Percentiles rank a stretch among this genome's conserved stretches.
These are phyloP conservation scores for Antitype chi DNA, from an alignment of 2,888 invertebrate genomes.

Conservation along the genomic window DNA sequence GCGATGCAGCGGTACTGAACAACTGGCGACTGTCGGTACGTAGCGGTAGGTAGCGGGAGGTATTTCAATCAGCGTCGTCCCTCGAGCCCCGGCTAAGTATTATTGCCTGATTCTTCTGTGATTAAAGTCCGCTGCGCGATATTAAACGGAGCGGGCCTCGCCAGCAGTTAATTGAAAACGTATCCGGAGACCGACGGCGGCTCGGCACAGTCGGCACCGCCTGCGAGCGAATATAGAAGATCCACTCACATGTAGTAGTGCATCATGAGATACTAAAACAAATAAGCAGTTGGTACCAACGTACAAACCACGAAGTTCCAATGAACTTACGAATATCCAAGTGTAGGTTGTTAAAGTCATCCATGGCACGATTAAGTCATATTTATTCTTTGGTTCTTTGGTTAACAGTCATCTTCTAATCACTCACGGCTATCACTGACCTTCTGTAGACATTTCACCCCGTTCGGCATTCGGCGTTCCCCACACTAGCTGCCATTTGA, in stretches of 20 bases:
- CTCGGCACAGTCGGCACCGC: background rate
- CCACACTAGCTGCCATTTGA: conserved; percentile 37
- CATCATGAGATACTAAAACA: too few species aligned
- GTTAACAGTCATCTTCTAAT: background rate
- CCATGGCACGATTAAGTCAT: background rate
- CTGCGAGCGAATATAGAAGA: conserved; percentile 18
- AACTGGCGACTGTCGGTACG: background rate
- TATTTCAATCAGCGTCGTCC: conserved; percentile 65
- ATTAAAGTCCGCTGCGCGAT: conserved; percentile 64
- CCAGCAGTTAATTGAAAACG: conserved; percentile 66
- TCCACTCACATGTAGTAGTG: background rate
- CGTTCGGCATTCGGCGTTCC: background rate
- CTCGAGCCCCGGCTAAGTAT: conserved; percentile 57
- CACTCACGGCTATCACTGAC: background rate
- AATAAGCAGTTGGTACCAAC: too few species aligned
- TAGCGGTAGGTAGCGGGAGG: conserved; percentile 20
- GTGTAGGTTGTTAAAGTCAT: background rate
- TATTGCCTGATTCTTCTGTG: conserved; percentile 63
- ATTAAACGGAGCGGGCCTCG: conserved; percentile 57
- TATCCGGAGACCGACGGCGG: conserved; percentile 52
- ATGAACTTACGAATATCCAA: background rate
- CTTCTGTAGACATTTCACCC: conserved; percentile 18
- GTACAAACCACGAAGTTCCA: background rate
- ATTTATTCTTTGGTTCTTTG: background rate
- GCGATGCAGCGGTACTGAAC: conserved; percentile 23